Conservation (phyloP, 2,113 vertebrate species). For the Cinclus mexicanus region DNA sequence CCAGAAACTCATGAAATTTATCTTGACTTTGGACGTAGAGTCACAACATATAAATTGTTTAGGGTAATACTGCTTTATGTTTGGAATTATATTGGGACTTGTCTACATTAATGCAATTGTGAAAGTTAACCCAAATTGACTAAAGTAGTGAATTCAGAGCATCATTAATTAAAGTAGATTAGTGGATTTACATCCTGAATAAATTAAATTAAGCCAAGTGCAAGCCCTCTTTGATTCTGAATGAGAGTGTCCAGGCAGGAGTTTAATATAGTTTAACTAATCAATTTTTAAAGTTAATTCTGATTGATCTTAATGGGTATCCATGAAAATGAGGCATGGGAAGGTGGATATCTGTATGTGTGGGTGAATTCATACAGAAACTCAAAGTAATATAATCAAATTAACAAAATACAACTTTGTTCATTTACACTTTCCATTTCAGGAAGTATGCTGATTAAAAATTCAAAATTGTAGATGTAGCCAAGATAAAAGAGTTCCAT, state of each 20-base stretch:
- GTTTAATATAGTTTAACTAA: slow-evolving; percentile 36
- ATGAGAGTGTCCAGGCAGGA: slow-evolving; percentile 2
- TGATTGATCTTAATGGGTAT: not conserved
- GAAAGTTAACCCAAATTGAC: slow-evolving; percentile 29
- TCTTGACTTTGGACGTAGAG: not conserved
- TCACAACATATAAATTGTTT: not conserved
- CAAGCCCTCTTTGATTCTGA: slow-evolving; percentile 21
- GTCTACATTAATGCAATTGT: not conserved
- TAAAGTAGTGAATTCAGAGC: slow-evolving; percentile 36
- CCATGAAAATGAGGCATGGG: not conserved
- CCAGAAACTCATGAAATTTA: not conserved
- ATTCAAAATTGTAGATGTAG: not conserved
- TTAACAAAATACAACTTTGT: not conserved
- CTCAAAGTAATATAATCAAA: not conserved
- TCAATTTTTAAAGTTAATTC: slow-evolving; percentile 7
- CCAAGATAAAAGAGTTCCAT: not conserved
- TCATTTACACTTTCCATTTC: not conserved
- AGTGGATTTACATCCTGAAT: slow-evolving; percentile 27
- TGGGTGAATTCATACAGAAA: not conserved
- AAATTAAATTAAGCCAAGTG: slow-evolving; percentile 31
- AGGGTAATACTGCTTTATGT: not conserved
- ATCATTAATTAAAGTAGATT: slow-evolving; percentile 42
- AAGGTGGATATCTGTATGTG: not conserved
- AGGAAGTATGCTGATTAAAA: not conserved
- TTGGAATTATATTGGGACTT: not conserved